phyloP scores from a whole-genome alignment of 2,797 vertebrate species.

The Acrossocheilus wenchowensis region DNA sequence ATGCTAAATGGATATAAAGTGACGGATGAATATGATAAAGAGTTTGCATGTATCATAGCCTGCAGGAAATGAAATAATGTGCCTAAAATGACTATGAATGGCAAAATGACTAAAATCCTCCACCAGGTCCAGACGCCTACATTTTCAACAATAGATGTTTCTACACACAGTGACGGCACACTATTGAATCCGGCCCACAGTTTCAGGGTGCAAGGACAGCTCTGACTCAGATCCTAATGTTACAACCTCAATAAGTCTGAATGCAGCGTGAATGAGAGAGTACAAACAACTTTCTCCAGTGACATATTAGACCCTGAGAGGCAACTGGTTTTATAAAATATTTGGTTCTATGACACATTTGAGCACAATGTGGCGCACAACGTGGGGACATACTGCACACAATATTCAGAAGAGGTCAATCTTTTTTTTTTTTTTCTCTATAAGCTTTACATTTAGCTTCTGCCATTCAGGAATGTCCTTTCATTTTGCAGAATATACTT shows the following conservation, averaged over 20 bases:
- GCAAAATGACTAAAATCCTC: neutral
- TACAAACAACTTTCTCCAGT: neutral
- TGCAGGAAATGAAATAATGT: neutral
- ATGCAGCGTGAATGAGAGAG: neutral
- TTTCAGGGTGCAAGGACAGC: neutral
- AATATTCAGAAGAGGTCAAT: neutral
- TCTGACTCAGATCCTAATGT: neutral
- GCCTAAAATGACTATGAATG: neutral
- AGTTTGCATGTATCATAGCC: neutral
- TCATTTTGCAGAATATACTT: neutral
- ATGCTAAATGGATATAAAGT: constrained; percentile 10
- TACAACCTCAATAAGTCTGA: neutral
- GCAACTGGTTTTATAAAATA: neutral
- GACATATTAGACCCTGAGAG: neutral
- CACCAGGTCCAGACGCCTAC: neutral
- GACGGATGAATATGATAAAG: neutral
- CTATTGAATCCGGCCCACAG: neutral
- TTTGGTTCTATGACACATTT: neutral
- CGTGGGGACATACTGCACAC: neutral
- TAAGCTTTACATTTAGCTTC: neutral
- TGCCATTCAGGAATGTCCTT: neutral
- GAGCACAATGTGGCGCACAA: neutral
- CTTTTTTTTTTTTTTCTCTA: neutral
- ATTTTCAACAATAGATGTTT: neutral
- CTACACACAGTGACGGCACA: neutral